Conservation (phyloP, 2,113 vertebrate genomes). For the Pseudopipra pipra region DNA sequence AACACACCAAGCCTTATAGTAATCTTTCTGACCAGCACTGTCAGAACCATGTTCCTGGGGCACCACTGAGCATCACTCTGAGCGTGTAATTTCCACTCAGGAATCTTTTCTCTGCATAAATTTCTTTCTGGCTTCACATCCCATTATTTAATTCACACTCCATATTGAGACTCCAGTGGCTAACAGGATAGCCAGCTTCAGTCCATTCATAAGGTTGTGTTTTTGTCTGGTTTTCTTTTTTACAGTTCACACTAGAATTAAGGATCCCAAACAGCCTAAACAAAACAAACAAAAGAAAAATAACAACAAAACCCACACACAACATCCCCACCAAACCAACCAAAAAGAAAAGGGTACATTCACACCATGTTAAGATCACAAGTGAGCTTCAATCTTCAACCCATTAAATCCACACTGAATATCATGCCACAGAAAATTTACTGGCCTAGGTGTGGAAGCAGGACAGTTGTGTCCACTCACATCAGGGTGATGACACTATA, state of each 20-base stretch:
- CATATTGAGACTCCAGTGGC: neutral
- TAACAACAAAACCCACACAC: neutral
- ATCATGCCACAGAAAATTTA: neutral
- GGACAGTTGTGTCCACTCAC: neutral
- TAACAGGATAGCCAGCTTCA: neutral
- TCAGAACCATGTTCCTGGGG: neutral
- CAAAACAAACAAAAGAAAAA: neutral
- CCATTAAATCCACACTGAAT: neutral
- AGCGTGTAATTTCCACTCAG: neutral
- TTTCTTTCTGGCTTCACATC: neutral
- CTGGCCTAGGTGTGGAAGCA: neutral
- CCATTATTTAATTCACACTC: neutral
- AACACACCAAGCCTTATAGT: neutral
- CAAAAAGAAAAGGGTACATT: neutral
- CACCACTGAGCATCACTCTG: neutral
- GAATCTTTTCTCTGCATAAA: neutral
- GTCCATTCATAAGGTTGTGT: neutral
- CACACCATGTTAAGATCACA: neutral
- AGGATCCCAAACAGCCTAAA: neutral
- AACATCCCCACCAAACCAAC: neutral
- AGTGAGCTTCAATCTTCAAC: neutral
- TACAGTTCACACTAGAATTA: neutral
- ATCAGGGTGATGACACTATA: neutral
- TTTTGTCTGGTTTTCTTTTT: neutral
- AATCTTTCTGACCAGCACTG: neutral